These are phyloP conservation scores for Mormyrops attenuatus DNA, from an alignment of 2,797 vertebrate species.

Conservation along the genomic window DNA sequence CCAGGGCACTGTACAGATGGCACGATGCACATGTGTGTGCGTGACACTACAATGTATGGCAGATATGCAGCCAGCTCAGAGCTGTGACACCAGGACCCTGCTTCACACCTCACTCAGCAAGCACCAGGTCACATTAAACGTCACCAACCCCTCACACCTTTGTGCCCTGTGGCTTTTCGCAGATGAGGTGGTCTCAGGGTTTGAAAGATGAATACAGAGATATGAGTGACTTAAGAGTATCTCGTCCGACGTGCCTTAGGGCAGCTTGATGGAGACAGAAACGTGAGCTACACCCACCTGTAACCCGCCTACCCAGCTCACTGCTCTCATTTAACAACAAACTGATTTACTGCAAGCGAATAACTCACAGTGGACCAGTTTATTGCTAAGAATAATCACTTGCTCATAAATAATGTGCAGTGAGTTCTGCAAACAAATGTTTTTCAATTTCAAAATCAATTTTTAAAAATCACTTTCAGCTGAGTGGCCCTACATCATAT, in stretches of 20 bases:
- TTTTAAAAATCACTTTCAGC: slow-evolving; percentile 7
- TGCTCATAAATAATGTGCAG: not conserved
- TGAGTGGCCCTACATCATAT: not conserved
- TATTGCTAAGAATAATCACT: slow-evolving; percentile 1
- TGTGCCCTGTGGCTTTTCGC: not conserved
- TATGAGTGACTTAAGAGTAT: not conserved
- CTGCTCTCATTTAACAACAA: not conserved
- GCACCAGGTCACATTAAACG: not conserved
- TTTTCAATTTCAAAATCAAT: slow-evolving; percentile 8
- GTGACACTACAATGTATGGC: not conserved
- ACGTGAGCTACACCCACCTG: too few relatives aligned
- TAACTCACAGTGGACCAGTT: not conserved
- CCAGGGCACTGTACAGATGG: not conserved
- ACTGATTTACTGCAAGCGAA: not conserved
- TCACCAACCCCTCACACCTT: not conserved
- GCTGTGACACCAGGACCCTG: not conserved
- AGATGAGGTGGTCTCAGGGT: not conserved
- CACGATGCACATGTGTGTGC: not conserved
- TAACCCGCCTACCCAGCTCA: not conserved
- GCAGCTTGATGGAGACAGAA: not conserved
- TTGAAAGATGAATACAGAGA: not conserved
- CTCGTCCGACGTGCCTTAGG: not conserved
- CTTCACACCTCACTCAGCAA: not conserved
- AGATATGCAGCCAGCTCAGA: not conserved
- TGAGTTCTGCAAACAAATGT: not conserved